Evolutionary conservation across 2,797 vertebrate genomes (phyloP), one percentile per base, ranked within the genome.

Genomic region (Xenentodon cancila): DNA sequence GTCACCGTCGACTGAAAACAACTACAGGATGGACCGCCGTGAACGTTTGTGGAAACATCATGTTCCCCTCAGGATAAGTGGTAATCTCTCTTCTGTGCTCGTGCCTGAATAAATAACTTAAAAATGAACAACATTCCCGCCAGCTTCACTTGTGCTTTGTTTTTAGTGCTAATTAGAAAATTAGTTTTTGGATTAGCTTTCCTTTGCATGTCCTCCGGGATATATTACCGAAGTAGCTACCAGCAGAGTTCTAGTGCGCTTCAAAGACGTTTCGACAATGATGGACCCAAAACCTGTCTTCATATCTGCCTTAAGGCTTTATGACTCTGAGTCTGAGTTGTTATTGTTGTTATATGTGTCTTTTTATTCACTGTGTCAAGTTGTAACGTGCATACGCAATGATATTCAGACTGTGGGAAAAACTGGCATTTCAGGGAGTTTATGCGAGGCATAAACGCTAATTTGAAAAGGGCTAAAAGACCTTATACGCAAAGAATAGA

Each of bases 401-500:
- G 42, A 53, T 19, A 21, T 54, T 17, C 9, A 48, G 8, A 21
- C 34, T 25, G 3, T 37, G 42, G 20, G 9, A 30, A 1, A 15
- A 47, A 47, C 42, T 6, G n/a, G 56, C 40, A 3, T 63, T 70
- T 45, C 21, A 18, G 16, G 9, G 22, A 5, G 34, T 43, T 51
- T 34, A 42, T 27, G 8, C 43, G 19, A 68, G 59, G 53, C 71
- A 20, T 71, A 71, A 9, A 17, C 9, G 17, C 22, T 42, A 17
- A 69, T n/a, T 52, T 55, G 27, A 60, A 78, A 63, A 68, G 34
- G n/a, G 30, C 12, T 51, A 53, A 16, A 19, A 59, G 21, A 27
- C 7, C 0, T 16, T 7, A 18, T 1, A 40, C 37, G 19, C 40
- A 16, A 0, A 17, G 57, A 76, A 62, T 45, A 53, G 44, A 69